A percentile compares a stretch with the other conserved stretches of the same genome.
Conservation (phyloP, 2,797 vertebrate species). For the Amazona ochrocephala region DNA sequence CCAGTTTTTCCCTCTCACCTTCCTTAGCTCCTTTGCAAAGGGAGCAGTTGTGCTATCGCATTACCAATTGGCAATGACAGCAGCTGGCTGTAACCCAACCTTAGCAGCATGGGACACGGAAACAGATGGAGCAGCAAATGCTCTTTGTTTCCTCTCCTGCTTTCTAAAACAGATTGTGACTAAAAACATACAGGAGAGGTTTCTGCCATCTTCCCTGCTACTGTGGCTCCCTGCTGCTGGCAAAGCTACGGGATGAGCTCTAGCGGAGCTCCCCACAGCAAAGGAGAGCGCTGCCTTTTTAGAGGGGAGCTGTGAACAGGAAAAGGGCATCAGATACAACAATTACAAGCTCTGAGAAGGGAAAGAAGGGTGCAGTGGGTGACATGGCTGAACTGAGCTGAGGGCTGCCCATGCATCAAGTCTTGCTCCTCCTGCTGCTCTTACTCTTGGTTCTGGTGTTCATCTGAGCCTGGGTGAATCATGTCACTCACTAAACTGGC, state of each 20-base stretch:
- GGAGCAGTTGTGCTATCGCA: not conserved
- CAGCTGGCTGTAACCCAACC: conserved; percentile 45
- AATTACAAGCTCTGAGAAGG: not conserved
- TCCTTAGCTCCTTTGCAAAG: not conserved
- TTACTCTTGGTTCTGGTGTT: not conserved
- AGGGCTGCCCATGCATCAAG: not conserved
- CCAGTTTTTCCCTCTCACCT: not conserved
- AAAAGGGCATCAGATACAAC: not conserved
- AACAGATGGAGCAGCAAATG: conserved; percentile 66
- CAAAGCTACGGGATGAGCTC: not conserved
- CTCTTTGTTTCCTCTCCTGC: conserved; percentile 39
- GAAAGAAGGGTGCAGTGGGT: not conserved
- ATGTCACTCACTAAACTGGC: not conserved
- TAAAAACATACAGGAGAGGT: not conserved
- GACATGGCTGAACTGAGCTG: not conserved
- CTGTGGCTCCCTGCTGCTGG: not conserved
- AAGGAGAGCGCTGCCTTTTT: not conserved
- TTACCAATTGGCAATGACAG: conserved; percentile 15
- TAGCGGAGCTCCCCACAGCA: not conserved
- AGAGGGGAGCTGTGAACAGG: not conserved
- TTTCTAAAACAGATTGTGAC: conserved; percentile 38
- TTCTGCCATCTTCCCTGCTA: conserved; percentile 1
- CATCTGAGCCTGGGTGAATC: not conserved
- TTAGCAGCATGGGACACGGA: not conserved
- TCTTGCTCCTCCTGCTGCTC: not conserved